Base-by-base conservation (phyloP, 2,797 vertebrate species). In the Rhinophrynus dorsalis region DNA sequence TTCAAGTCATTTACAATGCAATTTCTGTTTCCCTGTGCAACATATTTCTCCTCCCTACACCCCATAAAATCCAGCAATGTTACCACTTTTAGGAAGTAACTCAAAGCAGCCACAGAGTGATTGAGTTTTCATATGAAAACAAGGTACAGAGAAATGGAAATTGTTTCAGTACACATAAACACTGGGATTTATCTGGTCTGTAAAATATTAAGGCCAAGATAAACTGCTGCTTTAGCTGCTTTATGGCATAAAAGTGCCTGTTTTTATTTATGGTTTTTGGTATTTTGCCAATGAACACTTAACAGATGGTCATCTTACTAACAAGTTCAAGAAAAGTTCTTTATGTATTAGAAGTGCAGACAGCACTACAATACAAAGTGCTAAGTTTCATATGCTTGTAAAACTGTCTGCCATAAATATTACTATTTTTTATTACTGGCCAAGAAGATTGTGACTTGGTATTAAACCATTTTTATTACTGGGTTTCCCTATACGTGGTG, bases 221-320 rank as follows among this genome's bases (percentile, higher is more conserved):
- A 65, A 65, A 65, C 48, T 42, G 50, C 37, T 76, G 58, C 76
- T 77, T 80, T 56, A 74, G 63, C 47, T 74, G 61, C 1, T 66
- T 65, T 77, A 77, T 81, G 67, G 73, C 35, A 75, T 79, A 81
- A 68, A 47, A 21, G 44, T 66, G 67, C 23, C 38, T 61, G 2
- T 62, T 76, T 75, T 78, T 38, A 62, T 76, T 56, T 73, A 40
- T 54, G 35, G 75, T 62, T 6, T 40, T 40, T 70, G 62, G n/a
- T 70, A 56, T 59, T 60, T 67, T 81, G 37, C 47, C 42, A 58
- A 23, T 37, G 44, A 76, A 54, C 26, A 23, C 38, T 52, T 77
- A 73, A 67, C 64, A 77, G 65, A 75, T 70, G 51, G 70, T 40
- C 59, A 20, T 74, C 65, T 70, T 51, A 62, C 77, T 74, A 76